These are phyloP conservation scores for Eurosta solidaginis DNA, from an alignment of 1,140 invertebrate genomes.

Conservation along the genomic window DNA sequence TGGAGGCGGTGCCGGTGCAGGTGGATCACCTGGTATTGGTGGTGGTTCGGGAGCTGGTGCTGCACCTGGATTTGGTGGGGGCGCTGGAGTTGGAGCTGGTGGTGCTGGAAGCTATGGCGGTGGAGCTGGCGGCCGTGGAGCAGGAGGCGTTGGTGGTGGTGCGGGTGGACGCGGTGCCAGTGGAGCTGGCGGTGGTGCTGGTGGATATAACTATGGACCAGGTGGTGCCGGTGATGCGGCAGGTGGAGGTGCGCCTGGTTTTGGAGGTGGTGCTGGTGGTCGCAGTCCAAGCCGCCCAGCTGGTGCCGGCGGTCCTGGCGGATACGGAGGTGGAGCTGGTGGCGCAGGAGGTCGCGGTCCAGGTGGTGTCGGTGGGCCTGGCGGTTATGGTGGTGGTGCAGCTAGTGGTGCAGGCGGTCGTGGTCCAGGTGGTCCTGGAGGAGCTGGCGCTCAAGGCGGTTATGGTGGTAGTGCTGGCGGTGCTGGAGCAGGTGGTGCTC, in stretches of 20 bases:
- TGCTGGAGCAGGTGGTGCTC: constrained; percentile 58
- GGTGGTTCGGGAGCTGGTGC: constrained; percentile 46
- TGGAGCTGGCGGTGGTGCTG: constrained; percentile 34
- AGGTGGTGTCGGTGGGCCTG: constrained; percentile 40
- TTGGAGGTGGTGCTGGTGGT: constrained; percentile 56
- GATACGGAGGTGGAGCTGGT: constrained; percentile 26
- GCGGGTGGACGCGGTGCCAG: constrained; percentile 45
- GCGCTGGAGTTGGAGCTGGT: constrained; percentile 48
- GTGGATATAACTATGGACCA: constrained; percentile 43
- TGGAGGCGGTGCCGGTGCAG: constrained; percentile 44
- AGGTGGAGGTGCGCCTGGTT: constrained; percentile 55
- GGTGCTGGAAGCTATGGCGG: constrained; percentile 42
- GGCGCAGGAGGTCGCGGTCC: not conserved
- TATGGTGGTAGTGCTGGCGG: constrained; percentile 58
- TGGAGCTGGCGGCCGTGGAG: constrained; percentile 55
- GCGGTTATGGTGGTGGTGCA: constrained; percentile 50
- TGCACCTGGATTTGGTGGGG: constrained; percentile 31
- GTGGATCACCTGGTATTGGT: constrained; percentile 48
- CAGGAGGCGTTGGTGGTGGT: constrained; percentile 39
- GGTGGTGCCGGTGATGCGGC: constrained; percentile 57
- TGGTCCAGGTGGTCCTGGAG: constrained; percentile 55
- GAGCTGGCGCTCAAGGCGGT: constrained; percentile 54
- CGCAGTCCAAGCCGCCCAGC: constrained; percentile 59
- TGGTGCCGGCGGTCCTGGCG: constrained; percentile 53
- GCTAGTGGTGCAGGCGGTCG: constrained; percentile 56